Conservation (phyloP, 2,113 vertebrate genomes). For the Catharus minimus region DNA sequence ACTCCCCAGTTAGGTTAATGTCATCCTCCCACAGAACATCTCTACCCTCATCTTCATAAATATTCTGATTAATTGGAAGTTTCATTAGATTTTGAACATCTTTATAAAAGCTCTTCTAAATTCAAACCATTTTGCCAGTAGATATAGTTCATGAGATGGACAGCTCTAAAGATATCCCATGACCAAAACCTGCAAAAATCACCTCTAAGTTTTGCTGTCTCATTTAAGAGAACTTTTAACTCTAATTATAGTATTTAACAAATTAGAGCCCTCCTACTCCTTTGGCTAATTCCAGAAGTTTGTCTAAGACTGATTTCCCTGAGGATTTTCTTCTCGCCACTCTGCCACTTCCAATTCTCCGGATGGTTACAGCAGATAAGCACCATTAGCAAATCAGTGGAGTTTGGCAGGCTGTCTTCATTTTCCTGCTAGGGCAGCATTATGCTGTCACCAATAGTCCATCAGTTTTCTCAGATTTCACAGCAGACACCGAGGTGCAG, state of each 20-base stretch:
- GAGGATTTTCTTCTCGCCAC: not conserved
- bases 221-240: not conserved
- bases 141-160: not conserved
- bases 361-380: not conserved
- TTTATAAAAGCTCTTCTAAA: not conserved
- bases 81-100: not conserved
- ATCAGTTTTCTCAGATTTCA: not conserved
- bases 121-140: not conserved
- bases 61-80: not conserved
- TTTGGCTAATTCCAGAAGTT: not conserved
- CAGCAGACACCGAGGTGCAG: not conserved
- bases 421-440: not conserved
- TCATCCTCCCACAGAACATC: not conserved
- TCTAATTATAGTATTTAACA: not conserved
- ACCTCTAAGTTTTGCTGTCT: not conserved
- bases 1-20: not conserved
- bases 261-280: not conserved
- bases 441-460: not conserved
- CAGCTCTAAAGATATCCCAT: not conserved
- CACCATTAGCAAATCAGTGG: not conserved
- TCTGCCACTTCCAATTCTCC: not conserved
- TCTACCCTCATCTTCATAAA: not conserved
- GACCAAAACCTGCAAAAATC: not conserved
- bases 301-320: not conserved
- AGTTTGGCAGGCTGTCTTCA: slow-evolving; percentile 23